A percentile compares a stretch with the other conserved stretches of the same genome.
Evolutionary conservation across 2,797 vertebrate species (phyloP).

Genomic region (Manis pentadactyla): DNA sequence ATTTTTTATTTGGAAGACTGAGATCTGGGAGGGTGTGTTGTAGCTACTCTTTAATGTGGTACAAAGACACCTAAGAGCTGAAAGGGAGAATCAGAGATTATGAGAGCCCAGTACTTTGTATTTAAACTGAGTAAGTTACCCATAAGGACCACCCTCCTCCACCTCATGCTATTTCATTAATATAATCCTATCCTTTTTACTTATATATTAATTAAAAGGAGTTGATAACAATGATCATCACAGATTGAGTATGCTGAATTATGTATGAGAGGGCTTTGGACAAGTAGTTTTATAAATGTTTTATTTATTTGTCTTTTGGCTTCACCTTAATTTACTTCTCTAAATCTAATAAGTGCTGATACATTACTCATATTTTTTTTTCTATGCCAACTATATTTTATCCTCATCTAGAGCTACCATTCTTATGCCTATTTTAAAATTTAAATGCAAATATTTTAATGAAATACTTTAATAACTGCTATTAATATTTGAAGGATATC

Average conservation of each 20-base stretch:
- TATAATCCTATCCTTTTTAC: neutral
- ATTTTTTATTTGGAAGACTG: neutral
- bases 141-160: neutral
- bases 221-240: neutral
- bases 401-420: neutral
- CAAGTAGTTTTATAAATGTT: neutral
- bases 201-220: slow-evolving; percentile 37
- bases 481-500: slow-evolving; percentile 32
- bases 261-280: neutral
- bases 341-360: neutral
- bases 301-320: slow-evolving; percentile 11
- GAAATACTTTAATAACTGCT: neutral
- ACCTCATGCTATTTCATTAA: neutral
- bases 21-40: neutral
- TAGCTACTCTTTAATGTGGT: neutral
- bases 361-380: neutral
- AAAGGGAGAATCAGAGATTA: neutral
- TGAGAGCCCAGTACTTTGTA: neutral
- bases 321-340: neutral
- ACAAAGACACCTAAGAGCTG: neutral
- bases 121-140: neutral
- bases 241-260: neutral
- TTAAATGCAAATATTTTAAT: slow-evolving; percentile 43
- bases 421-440: neutral
- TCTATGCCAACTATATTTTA: slow-evolving; percentile 8